These are phyloP conservation scores for Gorsachius goisagi DNA, from an alignment of 2,113 vertebrate species.

Conservation along the genomic window DNA sequence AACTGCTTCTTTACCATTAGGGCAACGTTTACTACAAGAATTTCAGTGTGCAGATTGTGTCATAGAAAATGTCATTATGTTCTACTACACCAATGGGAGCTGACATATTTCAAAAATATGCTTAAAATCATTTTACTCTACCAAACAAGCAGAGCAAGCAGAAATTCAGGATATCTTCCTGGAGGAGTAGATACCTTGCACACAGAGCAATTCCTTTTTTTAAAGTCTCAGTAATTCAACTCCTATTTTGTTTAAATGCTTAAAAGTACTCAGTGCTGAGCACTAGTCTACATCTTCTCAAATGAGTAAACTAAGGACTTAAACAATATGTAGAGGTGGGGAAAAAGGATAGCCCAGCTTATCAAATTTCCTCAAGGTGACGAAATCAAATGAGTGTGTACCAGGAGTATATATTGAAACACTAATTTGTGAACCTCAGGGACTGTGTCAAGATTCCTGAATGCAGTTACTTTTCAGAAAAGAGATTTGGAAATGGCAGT, in stretches of 20 bases:
- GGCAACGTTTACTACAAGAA: neutral
- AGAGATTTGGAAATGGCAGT: neutral
- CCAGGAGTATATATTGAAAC: neutral
- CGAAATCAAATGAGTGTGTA: neutral
- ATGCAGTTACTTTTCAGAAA: neutral
- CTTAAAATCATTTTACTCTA: neutral
- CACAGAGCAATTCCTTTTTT: neutral
- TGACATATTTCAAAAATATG: slow-evolving; percentile 22
- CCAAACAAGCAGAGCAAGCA: neutral
- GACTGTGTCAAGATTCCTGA: neutral
- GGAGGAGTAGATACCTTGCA: neutral
- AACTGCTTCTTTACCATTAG: neutral
- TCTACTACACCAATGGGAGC: neutral
- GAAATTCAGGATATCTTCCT: neutral
- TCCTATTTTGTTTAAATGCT: neutral
- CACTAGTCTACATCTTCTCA: neutral
- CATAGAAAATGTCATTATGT: neutral
- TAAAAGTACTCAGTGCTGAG: neutral
- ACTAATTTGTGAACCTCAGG: neutral
- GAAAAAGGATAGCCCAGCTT: neutral
- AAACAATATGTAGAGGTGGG: neutral
- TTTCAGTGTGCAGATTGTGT: neutral
- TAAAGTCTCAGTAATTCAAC: neutral
- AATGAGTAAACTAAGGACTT: neutral
- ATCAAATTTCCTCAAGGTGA: neutral